Conservation (phyloP, 1,140 invertebrate genomes). For the Scaptomyza montana region DNA sequence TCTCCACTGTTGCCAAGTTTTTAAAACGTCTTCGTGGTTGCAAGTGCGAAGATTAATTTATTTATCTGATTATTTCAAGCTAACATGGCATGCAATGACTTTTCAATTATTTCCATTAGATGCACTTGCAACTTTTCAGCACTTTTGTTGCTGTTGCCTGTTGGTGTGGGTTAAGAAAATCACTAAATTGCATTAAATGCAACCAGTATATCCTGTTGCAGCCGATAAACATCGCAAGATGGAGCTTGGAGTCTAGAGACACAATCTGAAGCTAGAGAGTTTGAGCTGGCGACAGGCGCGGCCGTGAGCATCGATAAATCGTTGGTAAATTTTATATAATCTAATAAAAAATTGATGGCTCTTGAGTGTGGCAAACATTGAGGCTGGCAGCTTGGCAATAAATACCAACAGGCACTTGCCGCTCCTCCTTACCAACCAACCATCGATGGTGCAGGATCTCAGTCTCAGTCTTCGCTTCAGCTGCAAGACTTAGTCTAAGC, state of each 20-base stretch:
- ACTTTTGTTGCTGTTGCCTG: not conserved
- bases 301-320: slow-evolving; percentile 74
- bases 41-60: no score
- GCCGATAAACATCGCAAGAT: slow-evolving; percentile 30
- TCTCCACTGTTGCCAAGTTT: no score
- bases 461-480: slow-evolving; percentile 2
- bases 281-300: slow-evolving; percentile 38
- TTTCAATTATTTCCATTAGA: no score
- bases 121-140: no score
- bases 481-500: slow-evolving; percentile 26
- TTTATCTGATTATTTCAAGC: no score
- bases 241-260: not conserved
- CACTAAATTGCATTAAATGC: slow-evolving; percentile 55
- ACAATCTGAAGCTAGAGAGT: not conserved
- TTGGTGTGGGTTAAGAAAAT: slow-evolving; percentile 24
- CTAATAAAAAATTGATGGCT: slow-evolving; percentile 81
- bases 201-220: slow-evolving; percentile 47
- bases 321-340: slow-evolving; percentile 82
- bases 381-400: slow-evolving; percentile 64
- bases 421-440: not conserved
- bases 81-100: no score
- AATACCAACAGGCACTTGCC: slow-evolving; percentile 64
- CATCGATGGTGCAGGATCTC: slow-evolving; percentile 1
- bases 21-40: no score
- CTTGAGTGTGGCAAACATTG: slow-evolving; percentile 61